phyloP scores from a whole-genome alignment of 2,113 vertebrate species.

The Elephantulus edwardii region DNA sequence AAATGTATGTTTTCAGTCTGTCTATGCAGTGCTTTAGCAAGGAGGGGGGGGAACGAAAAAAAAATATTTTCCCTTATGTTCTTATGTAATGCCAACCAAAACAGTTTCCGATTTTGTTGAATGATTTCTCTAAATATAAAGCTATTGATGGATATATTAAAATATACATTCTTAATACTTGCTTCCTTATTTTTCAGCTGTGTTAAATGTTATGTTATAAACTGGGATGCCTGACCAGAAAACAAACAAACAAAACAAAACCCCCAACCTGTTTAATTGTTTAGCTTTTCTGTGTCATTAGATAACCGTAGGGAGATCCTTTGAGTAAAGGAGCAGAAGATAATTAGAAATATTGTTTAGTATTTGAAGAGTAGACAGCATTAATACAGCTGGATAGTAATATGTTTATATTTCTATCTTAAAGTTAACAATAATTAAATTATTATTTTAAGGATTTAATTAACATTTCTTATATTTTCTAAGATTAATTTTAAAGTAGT shows the following conservation, averaged over 20 bases:
- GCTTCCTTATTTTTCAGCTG: conserved; percentile 52
- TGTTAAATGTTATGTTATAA: conserved; percentile 50
- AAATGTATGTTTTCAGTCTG: conserved; percentile 58
- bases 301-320: conserved; percentile 32
- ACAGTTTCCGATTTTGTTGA: conserved; percentile 59
- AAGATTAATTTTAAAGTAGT: conserved; percentile 54
- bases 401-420: conserved; percentile 28
- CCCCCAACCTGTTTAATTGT: background rate
- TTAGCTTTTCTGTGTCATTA: conserved; percentile 53
- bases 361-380: conserved; percentile 44
- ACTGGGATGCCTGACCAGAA: conserved; percentile 30
- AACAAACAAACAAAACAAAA: no score
- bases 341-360: conserved; percentile 50
- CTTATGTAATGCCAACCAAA: conserved; percentile 76
- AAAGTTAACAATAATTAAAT: conserved; percentile 47
- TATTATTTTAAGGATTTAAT: conserved; percentile 47
- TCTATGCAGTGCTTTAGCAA: conserved; percentile 54
- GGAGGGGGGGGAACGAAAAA: conserved; percentile 40
- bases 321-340: conserved; percentile 34
- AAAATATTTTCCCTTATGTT: conserved; percentile 71
- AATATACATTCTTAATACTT: conserved; percentile 50
- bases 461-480: background rate
- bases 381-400: conserved; percentile 31
- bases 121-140: conserved; percentile 59
- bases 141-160: conserved; percentile 36